phyloP scores from a whole-genome alignment of 1,140 invertebrate species.

The Patella vulgata region DNA sequence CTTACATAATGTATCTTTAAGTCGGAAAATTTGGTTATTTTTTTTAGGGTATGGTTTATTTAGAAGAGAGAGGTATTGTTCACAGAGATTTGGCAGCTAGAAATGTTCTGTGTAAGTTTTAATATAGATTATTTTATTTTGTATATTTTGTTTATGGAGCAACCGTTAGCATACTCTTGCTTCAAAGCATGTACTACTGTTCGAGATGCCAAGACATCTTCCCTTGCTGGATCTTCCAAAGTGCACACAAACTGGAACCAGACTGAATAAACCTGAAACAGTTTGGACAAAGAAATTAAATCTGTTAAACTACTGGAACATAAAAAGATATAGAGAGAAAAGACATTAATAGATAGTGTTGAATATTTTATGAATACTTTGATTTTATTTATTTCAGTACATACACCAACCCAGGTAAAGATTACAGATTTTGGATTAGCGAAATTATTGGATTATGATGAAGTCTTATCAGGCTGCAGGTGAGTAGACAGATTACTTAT shows the following conservation, averaged over 20 bases:
- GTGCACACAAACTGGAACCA: too few relatives aligned
- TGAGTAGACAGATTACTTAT: conserved; percentile 19
- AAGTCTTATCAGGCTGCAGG: conserved; percentile 95
- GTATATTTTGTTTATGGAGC: neutral
- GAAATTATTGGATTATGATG: conserved; percentile 92
- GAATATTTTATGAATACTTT: too few relatives aligned
- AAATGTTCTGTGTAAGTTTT: conserved; percentile 80
- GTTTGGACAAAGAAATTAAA: too few relatives aligned
- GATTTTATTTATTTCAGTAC: conserved; percentile 71
- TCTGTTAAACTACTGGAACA: too few relatives aligned
- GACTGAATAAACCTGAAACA: too few relatives aligned
- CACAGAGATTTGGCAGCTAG: conserved; percentile 96
- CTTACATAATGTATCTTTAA: too few relatives aligned
- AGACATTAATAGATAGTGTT: too few relatives aligned
- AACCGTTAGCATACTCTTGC: neutral
- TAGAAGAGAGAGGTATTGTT: conserved; percentile 93
- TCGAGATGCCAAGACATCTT: neutral
- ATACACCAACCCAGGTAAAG: conserved; percentile 93
- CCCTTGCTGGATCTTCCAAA: too few relatives aligned
- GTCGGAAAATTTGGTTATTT: conserved; percentile 2
- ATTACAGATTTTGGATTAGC: conserved; percentile 99
- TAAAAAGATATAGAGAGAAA: too few relatives aligned
- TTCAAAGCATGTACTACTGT: too few relatives aligned
- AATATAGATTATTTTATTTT: neutral
- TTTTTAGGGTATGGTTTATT: conserved; percentile 88